Conservation (phyloP, 1,140 invertebrate genomes). For the Rhyacophila brunnea region DNA sequence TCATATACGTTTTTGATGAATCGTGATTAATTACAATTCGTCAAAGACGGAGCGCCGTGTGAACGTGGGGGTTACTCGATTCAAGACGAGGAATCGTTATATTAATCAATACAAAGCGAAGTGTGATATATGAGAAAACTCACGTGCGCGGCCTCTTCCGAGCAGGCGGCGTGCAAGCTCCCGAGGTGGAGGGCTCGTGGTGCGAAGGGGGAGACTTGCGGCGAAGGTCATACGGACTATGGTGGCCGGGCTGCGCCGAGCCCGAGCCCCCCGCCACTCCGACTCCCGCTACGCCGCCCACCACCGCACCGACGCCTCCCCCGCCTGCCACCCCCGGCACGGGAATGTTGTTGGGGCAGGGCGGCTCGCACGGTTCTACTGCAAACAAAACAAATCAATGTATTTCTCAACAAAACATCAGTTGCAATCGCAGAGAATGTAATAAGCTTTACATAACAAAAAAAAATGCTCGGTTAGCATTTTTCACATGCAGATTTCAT, state of each 20-base stretch:
- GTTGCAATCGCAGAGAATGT: too few species aligned
- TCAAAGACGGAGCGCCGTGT: too few species aligned
- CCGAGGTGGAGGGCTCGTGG: conserved; percentile 60
- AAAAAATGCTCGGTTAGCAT: too few species aligned
- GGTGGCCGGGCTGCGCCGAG: conserved; percentile 58
- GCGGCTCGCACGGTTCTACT: conserved; percentile 75
- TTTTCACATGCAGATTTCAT: too few species aligned
- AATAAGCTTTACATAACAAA: too few species aligned
- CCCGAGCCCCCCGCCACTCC: conserved; percentile 43
- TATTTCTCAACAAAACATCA: too few species aligned
- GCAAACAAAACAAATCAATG: conserved; percentile 34
- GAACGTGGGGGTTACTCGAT: too few species aligned
- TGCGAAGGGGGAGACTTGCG: conserved; percentile 75
- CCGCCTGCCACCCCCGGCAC: conserved; percentile 54
- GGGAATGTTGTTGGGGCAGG: conserved; percentile 68
- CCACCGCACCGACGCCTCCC: conserved; percentile 46
- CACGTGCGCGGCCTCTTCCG: conserved; percentile 78
- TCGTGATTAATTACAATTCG: too few species aligned
- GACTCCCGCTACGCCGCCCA: conserved; percentile 49
- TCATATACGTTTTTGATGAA: too few species aligned
- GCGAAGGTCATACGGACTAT: conserved; percentile 81
- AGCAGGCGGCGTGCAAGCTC: conserved; percentile 71
- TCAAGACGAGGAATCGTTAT: too few species aligned
- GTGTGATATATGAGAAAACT: conserved; percentile 40
- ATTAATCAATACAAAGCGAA: too few species aligned